phyloP scores from a whole-genome alignment of 2,113 vertebrate genomes.

The Platichthys flesus region DNA sequence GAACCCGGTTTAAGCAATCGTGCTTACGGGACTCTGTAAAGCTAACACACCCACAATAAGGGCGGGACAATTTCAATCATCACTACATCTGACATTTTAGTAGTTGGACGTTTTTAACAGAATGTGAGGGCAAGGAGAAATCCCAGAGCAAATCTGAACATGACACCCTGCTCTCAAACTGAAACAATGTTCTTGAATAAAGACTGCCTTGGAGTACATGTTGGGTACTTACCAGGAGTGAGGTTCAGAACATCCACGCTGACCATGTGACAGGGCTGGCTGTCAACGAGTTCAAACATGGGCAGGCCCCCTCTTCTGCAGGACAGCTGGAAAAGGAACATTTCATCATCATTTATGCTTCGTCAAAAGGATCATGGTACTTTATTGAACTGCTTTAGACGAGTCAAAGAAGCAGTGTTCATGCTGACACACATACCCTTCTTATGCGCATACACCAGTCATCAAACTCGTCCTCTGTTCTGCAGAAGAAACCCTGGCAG shows the following conservation, averaged over 20 bases:
- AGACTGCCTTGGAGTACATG: neutral
- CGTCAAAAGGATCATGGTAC: neutral
- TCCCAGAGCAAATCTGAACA: no score
- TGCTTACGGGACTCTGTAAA: neutral
- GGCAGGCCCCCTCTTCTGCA: conserved; percentile 89
- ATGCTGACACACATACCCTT: conserved; percentile 81
- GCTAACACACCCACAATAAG: neutral
- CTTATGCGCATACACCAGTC: conserved; percentile 95
- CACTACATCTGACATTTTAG: no score
- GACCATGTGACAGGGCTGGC: conserved; percentile 93
- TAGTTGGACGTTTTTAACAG: no score
- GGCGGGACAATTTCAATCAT: no score
- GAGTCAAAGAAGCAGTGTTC: neutral
- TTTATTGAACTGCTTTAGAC: neutral
- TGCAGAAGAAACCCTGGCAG: conserved; percentile 94
- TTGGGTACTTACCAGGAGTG: conserved; percentile 87
- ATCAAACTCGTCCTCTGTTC: conserved; percentile 93
- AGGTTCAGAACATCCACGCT: conserved; percentile 91
- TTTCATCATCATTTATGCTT: neutral
- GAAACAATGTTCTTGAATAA: no score
- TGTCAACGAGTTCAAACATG: conserved; percentile 97
- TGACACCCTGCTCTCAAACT: no score
- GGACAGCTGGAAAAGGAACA: conserved; percentile 82
- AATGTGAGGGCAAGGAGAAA: no score
- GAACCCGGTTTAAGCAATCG: neutral